Percentiles rank a stretch among this genome's conserved stretches.
These are phyloP conservation scores for Rhinogobio ventralis DNA, from an alignment of 2,797 vertebrate species.

Conservation along the genomic window DNA sequence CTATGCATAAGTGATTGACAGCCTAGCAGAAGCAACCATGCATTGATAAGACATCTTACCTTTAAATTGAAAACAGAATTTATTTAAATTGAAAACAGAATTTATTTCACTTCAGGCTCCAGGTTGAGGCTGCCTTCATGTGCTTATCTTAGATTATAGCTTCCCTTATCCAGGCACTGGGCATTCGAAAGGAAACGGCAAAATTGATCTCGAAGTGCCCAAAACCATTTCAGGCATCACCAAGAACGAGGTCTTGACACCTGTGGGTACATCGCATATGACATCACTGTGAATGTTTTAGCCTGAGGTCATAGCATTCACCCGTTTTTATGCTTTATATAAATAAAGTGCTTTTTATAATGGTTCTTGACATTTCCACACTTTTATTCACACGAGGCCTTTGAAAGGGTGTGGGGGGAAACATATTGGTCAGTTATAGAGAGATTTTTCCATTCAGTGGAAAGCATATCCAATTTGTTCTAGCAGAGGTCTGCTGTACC, in stretches of 20 bases:
- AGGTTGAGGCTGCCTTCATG: neutral
- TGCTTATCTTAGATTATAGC: slow-evolving; percentile 16
- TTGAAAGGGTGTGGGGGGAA: neutral
- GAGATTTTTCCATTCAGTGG: neutral
- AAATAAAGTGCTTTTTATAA: slow-evolving; percentile 16
- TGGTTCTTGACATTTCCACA: slow-evolving; percentile 4
- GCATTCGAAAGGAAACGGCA: neutral
- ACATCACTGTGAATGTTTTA: neutral
- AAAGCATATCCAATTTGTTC: neutral
- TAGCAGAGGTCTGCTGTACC: neutral
- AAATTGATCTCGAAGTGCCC: slow-evolving; percentile 2
- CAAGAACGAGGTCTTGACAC: neutral
- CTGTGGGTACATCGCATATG: neutral
- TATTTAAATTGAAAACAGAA: slow-evolving; percentile 43
- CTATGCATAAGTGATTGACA: slow-evolving; percentile 44
- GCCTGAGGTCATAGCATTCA: neutral
- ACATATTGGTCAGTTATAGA: neutral
- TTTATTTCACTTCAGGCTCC: neutral
- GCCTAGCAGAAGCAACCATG: slow-evolving; percentile 23
- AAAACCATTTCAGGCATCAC: neutral
- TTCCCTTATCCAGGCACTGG: neutral
- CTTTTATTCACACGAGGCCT: neutral
- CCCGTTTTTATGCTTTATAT: neutral
- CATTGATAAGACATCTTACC: slow-evolving; percentile 37
- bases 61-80: slow-evolving; percentile 44